These are phyloP conservation scores for Phylloscopus collybita DNA, from an alignment of 2,797 vertebrate genomes.

Conservation along the genomic window DNA sequence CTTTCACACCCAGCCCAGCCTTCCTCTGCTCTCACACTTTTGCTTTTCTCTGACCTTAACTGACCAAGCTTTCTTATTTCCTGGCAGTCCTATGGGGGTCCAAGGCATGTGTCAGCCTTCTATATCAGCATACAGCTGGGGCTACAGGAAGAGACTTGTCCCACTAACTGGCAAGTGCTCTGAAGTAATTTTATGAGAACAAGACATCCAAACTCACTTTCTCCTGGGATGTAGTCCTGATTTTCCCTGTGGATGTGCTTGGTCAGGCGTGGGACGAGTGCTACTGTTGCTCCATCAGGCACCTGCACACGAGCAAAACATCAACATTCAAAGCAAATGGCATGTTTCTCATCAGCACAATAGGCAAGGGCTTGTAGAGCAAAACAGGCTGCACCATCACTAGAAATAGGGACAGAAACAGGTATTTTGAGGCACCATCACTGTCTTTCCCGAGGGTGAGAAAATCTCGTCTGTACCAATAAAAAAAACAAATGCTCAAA, in stretches of 20 bases:
- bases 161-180: not conserved
- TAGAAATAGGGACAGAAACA: not conserved
- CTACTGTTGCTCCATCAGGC: conserved; percentile 93
- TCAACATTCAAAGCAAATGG: not conserved
- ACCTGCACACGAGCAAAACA: conserved; percentile 79
- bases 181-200: not conserved
- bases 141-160: not conserved
- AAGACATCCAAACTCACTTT: conserved; percentile 84
- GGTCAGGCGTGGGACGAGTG: conserved; percentile 91
- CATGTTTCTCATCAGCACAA: not conserved
- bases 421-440: not conserved
- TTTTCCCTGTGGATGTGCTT: conserved; percentile 94
- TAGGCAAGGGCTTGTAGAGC: not conserved
- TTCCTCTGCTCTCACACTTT: not conserved
- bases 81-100: not conserved
- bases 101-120: not conserved
- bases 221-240: conserved; percentile 95
- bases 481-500: not conserved
- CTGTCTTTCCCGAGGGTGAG: not conserved
- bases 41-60: not conserved
- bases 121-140: not conserved
- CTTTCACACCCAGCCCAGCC: not conserved
- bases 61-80: not conserved
- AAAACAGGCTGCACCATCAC: not conserved
- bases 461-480: not conserved